Evolutionary conservation across 1,140 invertebrate genomes (phyloP).

Genomic region (Octopus bimaculoides): DNA sequence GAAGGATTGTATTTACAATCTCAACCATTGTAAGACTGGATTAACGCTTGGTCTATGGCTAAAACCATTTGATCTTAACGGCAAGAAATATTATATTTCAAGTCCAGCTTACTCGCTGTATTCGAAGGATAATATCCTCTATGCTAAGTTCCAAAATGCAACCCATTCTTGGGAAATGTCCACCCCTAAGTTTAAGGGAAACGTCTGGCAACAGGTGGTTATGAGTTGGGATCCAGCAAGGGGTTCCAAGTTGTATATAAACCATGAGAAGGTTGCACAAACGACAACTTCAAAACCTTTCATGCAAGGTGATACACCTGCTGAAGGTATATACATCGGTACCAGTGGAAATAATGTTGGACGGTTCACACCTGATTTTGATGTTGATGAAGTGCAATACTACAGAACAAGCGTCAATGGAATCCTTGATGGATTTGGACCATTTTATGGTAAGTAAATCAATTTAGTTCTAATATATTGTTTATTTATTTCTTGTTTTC

Average conservation of each 20-base stretch:
- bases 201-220: constrained; percentile 50
- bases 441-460: background rate
- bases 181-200: constrained; percentile 31
- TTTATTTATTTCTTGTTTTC: too few relatives aligned
- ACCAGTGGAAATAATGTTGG: constrained; percentile 21
- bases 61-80: constrained; percentile 36
- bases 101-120: constrained; percentile 48
- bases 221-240: constrained; percentile 47
- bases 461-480: too few relatives aligned
- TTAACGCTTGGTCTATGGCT: constrained; percentile 49
- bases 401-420: constrained; percentile 41
- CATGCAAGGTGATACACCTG: constrained; percentile 28
- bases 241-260: constrained; percentile 44
- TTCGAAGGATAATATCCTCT: constrained; percentile 42
- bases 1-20: constrained; percentile 49
- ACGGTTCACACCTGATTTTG: constrained; percentile 26
- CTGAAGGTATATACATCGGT: constrained; percentile 38
- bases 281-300: constrained; percentile 14
- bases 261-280: constrained; percentile 31
- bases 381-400: constrained; percentile 51
- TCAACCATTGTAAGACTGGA: constrained; percentile 49
- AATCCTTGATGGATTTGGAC: constrained; percentile 20
- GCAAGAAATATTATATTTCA: constrained; percentile 44
- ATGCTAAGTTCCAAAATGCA: constrained; percentile 33
- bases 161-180: constrained; percentile 42